These are phyloP conservation scores for Busseola fusca DNA, from an alignment of 2,888 invertebrate species.

Conservation along the genomic window DNA sequence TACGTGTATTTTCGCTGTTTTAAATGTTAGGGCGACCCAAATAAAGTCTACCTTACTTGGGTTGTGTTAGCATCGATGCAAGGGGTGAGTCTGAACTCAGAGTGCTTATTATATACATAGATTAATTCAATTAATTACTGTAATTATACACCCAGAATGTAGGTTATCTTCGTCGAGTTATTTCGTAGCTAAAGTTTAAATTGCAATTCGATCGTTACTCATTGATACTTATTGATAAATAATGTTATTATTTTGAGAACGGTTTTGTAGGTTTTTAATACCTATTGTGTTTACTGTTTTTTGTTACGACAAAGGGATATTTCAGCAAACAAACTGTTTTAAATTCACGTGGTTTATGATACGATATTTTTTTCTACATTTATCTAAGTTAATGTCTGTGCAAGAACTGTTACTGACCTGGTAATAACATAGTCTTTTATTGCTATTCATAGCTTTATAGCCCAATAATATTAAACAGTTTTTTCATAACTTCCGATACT, in stretches of 20 bases:
- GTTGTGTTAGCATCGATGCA: conserved; percentile 17
- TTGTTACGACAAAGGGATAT: neutral
- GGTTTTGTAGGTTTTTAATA: neutral
- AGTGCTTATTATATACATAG: neutral
- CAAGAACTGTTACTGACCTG: conserved; percentile 12
- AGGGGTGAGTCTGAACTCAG: conserved; percentile 53
- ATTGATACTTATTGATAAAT: conserved; percentile 1
- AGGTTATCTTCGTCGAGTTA: conserved; percentile 3
- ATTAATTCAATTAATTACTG: conserved; percentile 9
- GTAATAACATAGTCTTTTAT: conserved; percentile 28
- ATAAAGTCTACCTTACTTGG: neutral
- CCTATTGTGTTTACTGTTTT: neutral
- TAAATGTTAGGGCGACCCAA: neutral
- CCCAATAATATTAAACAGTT: conserved; percentile 31
- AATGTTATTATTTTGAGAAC: neutral
- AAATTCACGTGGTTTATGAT: no score
- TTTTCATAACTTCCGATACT: conserved; percentile 37
- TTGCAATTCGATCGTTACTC: conserved; percentile 1
- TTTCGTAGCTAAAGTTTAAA: conserved; percentile 10
- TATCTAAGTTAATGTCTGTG: neutral
- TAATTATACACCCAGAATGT: conserved; percentile 29
- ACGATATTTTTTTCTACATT: neutral
- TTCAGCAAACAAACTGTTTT: neutral
- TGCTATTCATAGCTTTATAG: conserved; percentile 21
- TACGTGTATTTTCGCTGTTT: neutral